Conservation (phyloP, 2,888 invertebrate species). For the Dermolepida albohirtum region DNA sequence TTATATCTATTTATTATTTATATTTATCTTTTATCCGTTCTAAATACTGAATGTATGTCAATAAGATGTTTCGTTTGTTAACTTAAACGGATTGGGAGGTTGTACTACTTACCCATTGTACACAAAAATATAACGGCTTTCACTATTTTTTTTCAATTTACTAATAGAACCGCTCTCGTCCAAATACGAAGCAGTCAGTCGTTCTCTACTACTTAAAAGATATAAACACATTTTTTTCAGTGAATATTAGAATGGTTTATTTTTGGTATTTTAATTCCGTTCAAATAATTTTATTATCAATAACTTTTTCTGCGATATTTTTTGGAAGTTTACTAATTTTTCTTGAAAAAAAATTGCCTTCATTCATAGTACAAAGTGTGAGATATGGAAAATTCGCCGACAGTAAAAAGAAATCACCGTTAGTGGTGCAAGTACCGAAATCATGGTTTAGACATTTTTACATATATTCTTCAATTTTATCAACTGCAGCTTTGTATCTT, state of each 20-base stretch:
- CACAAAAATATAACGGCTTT: too few relatives aligned
- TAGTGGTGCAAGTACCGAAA: slow-evolving; percentile 78
- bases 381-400: slow-evolving; percentile 81
- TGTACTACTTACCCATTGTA: too few relatives aligned
- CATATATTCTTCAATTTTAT: slow-evolving; percentile 73
- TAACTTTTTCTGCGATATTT: not conserved
- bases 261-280: slow-evolving; percentile 19
- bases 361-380: slow-evolving; percentile 73
- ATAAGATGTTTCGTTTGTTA: too few relatives aligned
- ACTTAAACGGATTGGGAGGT: too few relatives aligned
- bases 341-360: slow-evolving; percentile 76
- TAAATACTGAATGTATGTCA: too few relatives aligned
- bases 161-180: too few relatives aligned
- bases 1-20: too few relatives aligned
- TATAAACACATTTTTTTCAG: too few relatives aligned
- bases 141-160: too few relatives aligned
- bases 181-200: too few relatives aligned
- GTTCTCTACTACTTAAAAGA: too few relatives aligned
- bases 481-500: slow-evolving; percentile 67
- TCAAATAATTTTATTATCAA: slow-evolving; percentile 6
- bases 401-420: slow-evolving; percentile 63
- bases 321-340: slow-evolving; percentile 69
- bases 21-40: too few relatives aligned
- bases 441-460: slow-evolving; percentile 87
- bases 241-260: slow-evolving; percentile 7